phyloP scores from a whole-genome alignment of 2,888 invertebrate genomes.

The Lacanobia oleracea region DNA sequence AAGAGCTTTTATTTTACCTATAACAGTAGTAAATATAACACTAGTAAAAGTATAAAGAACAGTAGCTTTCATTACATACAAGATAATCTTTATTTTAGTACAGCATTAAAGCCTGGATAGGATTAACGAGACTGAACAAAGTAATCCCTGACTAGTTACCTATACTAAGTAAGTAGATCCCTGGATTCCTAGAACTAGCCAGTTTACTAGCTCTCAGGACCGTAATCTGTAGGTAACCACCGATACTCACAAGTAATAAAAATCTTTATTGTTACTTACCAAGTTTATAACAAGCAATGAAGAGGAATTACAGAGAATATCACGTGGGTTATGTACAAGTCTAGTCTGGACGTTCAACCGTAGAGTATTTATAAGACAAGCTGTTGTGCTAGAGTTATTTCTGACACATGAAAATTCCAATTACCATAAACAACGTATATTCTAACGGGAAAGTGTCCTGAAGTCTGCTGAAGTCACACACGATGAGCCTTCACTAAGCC shows the following conservation, averaged over 20 bases:
- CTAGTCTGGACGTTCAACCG: constrained; percentile 5
- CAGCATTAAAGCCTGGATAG: background rate
- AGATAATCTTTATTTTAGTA: constrained; percentile 6
- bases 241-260: constrained; percentile 40
- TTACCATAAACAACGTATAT: background rate
- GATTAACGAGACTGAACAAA: constrained; percentile 29
- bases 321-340: constrained; percentile 25
- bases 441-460: too few species aligned
- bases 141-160: constrained; percentile 22
- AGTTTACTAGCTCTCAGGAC: constrained; percentile 17
- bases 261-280: constrained; percentile 57
- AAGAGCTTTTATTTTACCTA: too few species aligned
- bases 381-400: background rate
- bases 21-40: background rate
- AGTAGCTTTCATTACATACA: background rate
- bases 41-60: background rate
- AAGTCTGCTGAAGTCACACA: background rate
- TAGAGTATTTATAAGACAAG: constrained; percentile 33
- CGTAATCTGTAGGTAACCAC: constrained; percentile 25
- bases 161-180: background rate
- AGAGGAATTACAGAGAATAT: constrained; percentile 66
- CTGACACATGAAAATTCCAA: too few species aligned
- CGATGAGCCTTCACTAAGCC: background rate
- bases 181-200: background rate
- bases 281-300: constrained; percentile 59